phyloP scores from a whole-genome alignment of 37 sponge, comb jelly and placozoan genomes.

The Lycopodina hypogea region DNA sequence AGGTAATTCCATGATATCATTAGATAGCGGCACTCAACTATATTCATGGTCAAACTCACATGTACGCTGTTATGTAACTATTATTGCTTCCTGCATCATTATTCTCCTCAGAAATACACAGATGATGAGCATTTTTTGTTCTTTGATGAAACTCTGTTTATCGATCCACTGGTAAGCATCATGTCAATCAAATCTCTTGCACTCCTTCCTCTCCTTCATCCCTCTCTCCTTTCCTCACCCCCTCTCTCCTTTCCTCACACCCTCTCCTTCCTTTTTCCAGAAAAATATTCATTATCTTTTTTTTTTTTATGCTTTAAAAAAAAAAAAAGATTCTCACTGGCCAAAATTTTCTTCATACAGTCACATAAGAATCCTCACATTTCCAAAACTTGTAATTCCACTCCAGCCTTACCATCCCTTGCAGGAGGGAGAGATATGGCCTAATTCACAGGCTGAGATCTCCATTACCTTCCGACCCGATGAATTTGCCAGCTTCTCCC shows the following conservation, averaged over 20 bases:
- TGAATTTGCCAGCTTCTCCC: slow-evolving; percentile 55
- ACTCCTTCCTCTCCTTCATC: too few species aligned
- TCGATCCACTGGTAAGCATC: slow-evolving; percentile 84
- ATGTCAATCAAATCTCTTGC: too few species aligned
- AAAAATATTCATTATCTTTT: not conserved
- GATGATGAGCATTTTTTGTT: slow-evolving; percentile 82
- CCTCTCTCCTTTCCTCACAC: too few species aligned
- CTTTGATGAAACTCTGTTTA: slow-evolving; percentile 67
- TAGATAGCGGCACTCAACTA: not conserved
- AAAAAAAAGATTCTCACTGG: not conserved
- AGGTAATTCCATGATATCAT: slow-evolving; percentile 33
- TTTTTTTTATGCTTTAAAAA: not conserved
- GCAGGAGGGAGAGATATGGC: slow-evolving; percentile 96
- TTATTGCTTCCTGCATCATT: not conserved
- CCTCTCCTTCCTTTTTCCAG: not conserved
- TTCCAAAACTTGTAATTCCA: too few species aligned
- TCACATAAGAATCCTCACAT: too few species aligned
- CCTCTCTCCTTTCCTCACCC: too few species aligned
- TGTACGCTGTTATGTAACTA: not conserved
- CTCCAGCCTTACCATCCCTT: too few species aligned
- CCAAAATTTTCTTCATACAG: not conserved
- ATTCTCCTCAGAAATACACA: slow-evolving; percentile 26
- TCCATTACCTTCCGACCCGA: slow-evolving; percentile 85
- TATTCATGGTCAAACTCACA: too few species aligned
- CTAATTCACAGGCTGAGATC: slow-evolving; percentile 86